These are phyloP conservation scores for Isotomurus palustris DNA, from an alignment of 2,888 invertebrate genomes.

Conservation along the genomic window DNA sequence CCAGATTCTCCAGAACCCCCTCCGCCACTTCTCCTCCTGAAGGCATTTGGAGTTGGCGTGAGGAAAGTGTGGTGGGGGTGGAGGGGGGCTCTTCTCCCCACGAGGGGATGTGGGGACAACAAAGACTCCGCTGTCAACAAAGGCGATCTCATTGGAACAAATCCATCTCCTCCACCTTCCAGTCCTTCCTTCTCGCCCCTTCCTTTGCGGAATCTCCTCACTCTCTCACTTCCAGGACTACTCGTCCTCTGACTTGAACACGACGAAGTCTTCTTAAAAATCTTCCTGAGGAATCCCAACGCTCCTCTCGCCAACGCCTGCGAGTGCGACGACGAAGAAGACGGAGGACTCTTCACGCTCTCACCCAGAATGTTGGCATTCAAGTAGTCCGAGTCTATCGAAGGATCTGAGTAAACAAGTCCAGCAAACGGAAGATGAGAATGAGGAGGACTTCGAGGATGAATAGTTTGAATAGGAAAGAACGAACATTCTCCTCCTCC, in stretches of 20 bases:
- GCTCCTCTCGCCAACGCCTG: slow-evolving; percentile 41
- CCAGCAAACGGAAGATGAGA: slow-evolving; percentile 10
- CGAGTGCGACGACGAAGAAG: slow-evolving; percentile 16
- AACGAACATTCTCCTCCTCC: slow-evolving; percentile 10
- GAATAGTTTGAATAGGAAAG: slow-evolving; percentile 18
- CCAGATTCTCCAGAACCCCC: slow-evolving; percentile 21
- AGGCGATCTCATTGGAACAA: slow-evolving; percentile 12
- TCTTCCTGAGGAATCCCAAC: slow-evolving; percentile 43
- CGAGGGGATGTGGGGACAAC: slow-evolving; percentile 24
- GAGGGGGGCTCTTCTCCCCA: slow-evolving; percentile 31
- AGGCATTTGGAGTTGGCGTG: slow-evolving; percentile 46
- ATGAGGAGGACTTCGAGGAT: slow-evolving; percentile 10
- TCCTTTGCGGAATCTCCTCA: slow-evolving; percentile 15
- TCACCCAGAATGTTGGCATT: slow-evolving; percentile 6
- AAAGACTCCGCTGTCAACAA: slow-evolving; percentile 22
- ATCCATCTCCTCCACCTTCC: no score
- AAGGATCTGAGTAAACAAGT: slow-evolving; percentile 16
- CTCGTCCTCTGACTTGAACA: slow-evolving; percentile 32
- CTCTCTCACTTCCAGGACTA: slow-evolving; percentile 26
- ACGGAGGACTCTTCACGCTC: slow-evolving; percentile 5
- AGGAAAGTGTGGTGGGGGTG: slow-evolving; percentile 41
- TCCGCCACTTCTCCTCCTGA: slow-evolving; percentile 35
- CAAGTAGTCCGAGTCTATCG: slow-evolving; percentile 10
- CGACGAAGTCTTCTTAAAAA: slow-evolving; percentile 42
- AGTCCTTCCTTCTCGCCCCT: slow-evolving; percentile 18